Base-by-base conservation (phyloP, 2,888 invertebrate genomes). In the Galeopsomyia nigrocyanea region DNA sequence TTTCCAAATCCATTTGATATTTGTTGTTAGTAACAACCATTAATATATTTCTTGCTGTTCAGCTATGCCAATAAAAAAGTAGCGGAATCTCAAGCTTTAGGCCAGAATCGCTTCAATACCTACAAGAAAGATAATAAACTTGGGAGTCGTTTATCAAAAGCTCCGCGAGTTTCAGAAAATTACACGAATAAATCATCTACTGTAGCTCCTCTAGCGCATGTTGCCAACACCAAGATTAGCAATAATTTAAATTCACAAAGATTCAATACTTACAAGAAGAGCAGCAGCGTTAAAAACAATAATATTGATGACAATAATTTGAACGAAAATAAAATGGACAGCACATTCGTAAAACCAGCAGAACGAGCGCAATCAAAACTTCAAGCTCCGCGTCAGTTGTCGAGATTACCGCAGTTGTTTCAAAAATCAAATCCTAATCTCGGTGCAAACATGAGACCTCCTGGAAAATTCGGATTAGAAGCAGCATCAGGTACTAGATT, bases 361-460 rank as follows among this genome's bases (percentile, higher is more conserved):
- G 80, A 77, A 13, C 78, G 76, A 67, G 39, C 70, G 16, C 71
- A 72, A 13, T 69, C 74, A 0, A 78, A 78, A 62, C 73, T 67
- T 46, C 80, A 80, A 21, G 77, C 77, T 2, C 80, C 82, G 0
- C 78, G 78, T 3, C 76, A 76, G 50, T 77, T 82, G 2, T 82
- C 85, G 0, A 84, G 82, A 26, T 77, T 85, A 49, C 85, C 86
- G 0, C 81, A 82, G 31, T 80, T 79, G 16, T 77, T 86, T 55
- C 86, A 85, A 67, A 86, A 85, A 46, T 86, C 86, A 0, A 85
- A 86, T 82, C 86, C 86, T 0, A 86, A 86, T 81, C 79, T 86
- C 0, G 77, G 80, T n/a, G 81, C 82, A 2, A 80, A 74, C 55
- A 75, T 81, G 1, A 84, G 79, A 39, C 69, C 77, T 26, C 67